Base-by-base conservation (phyloP, 2,113 vertebrate genomes). In the Marmota monax region DNA sequence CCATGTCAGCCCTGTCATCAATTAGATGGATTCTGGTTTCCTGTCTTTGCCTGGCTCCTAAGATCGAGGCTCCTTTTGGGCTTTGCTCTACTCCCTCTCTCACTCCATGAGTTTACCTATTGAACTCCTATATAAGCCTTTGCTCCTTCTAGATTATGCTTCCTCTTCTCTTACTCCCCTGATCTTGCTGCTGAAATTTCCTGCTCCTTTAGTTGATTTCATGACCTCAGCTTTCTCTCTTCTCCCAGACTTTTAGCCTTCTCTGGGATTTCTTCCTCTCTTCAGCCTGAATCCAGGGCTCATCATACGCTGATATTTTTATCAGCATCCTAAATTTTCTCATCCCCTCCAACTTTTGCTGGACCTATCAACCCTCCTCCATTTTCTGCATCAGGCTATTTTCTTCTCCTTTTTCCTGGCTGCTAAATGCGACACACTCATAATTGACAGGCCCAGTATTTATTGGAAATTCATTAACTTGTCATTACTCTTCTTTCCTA, bases 391-490 rank as follows among this genome's bases (percentile, higher is more conserved):
- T 93, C 70, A 86, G 0, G 37, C 37, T 93, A 27, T 74, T 95
- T 92, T 92, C n/a, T 84, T 12, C 34, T 87, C 18, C 70, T 13
- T 83, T 32, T 67, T 85, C 45, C 63, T 70, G 32, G 78, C 22
- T 63, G 56, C 74, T 61, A 45, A 90, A 14, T 51, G 3, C 92
- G 58, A 61, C 78, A 70, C 0, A 42, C 85, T 93, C 42, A 90
- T 51, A 85, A 86, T 56, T 85, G 63, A 84, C 86, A 93, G 27
- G 80, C 79, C 96, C 89, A 73, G 76, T 92, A 73, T 84, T 84
- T 79, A 95, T 53, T 39, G 70, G 48, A 61, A 12, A 85, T n/a
- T 87, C 39, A 90, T 70, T 65, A 53, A 80, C 23, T 87, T 93
- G 63, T 70, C 65, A 16, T 77, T 88, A 45, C 7, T 45, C 56